Evolutionary conservation across 1,140 invertebrate genomes (phyloP), one percentile per base, ranked within the genome.

Genomic region (Platyscapa corneri): DNA sequence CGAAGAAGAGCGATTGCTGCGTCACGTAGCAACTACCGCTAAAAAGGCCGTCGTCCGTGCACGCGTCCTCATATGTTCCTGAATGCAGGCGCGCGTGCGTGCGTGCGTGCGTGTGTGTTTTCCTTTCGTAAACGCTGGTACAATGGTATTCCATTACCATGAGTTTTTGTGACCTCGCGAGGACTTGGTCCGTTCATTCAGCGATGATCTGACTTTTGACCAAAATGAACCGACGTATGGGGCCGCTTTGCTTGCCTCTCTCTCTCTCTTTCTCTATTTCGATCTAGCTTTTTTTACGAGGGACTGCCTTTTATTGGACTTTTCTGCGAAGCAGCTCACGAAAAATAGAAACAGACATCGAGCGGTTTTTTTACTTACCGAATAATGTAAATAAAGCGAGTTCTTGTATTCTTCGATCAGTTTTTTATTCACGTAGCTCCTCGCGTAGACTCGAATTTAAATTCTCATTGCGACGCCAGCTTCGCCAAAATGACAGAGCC

Each of bases 131-230:
- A 74, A 42, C 3, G 37, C 3, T 16, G 1, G 5, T 3, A 77
- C 77, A 79, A 79, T 60, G 53, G 32, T 32, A 79, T 56, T 53
- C 30, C 30, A 77, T 77, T 77, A 77, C 46, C 30, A 10, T 2
- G 56, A 60, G 56, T 79, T 79, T 79, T 79, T 64, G 56, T 79
- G 77, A 79, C 7, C 30, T 64, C 8, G 14, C 18, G 46, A 77
- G 32, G 49, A 34, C 30, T 53, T 42, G 3, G 27, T 74, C 20
- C 7, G 23, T 32, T 14, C 27, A 18, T 49, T 49, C 27, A 20
- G 30, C 32, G 32, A 23, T 34, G 37, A 32, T 77, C 32, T 56
- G 30, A 53, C 75, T 56, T 77, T 77, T 53, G 32, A 34, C n/a
- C 12, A 12, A 76, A 53, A 76, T 46, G 14, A 77, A 77, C 27